Evolutionary conservation across 2,113 vertebrate genomes (phyloP).

Genomic region (Maccullochella peelii): DNA sequence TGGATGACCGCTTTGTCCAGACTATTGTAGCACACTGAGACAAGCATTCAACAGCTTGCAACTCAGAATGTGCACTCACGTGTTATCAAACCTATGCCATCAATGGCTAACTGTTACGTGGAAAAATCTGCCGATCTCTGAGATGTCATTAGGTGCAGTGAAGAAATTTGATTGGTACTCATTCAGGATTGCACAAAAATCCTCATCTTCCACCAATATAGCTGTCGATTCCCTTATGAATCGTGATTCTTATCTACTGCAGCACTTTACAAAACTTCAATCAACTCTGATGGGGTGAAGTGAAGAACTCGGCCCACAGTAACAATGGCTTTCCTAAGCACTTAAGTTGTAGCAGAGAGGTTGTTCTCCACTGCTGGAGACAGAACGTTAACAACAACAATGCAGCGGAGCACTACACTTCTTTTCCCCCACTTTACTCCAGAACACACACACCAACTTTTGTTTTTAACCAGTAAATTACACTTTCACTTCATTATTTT

Average conservation of each 20-base stretch:
- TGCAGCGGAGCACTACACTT: too few relatives aligned
- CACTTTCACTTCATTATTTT: too few relatives aligned
- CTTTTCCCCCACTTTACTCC: too few relatives aligned
- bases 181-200: background rate
- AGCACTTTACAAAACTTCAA: background rate
- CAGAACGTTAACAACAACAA: background rate
- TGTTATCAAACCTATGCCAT: background rate
- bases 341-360: background rate
- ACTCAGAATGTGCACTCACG: background rate
- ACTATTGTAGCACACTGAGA: background rate
- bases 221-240: too few relatives aligned
- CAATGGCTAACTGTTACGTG: background rate
- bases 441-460: too few relatives aligned
- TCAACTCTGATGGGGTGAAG: background rate
- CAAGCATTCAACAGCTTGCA: background rate
- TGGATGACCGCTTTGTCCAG: slow-evolving; percentile 38
- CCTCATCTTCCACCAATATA: background rate
- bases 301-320: too few relatives aligned
- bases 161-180: too few relatives aligned
- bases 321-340: background rate
- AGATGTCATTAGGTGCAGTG: background rate
- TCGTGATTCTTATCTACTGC: too few relatives aligned
- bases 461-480: too few relatives aligned
- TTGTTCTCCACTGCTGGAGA: background rate
- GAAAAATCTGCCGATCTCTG: background rate